phyloP scores from a whole-genome alignment of 2,888 invertebrate genomes.

The Galerucella nymphaeae region DNA sequence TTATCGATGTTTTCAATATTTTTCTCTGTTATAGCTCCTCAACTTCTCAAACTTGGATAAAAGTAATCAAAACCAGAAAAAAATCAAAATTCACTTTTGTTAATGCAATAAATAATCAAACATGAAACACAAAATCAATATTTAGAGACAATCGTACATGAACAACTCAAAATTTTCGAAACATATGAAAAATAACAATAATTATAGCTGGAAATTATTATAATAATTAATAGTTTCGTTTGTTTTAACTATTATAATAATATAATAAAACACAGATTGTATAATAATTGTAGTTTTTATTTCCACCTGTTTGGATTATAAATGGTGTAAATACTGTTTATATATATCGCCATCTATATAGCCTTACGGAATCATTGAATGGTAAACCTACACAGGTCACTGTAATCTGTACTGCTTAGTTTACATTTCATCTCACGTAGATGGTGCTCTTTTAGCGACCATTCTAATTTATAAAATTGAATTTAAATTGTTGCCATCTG shows the following conservation, averaged over 20 bases:
- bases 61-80: conserved; percentile 44
- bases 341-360: background rate
- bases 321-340: background rate
- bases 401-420: no score
- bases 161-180: conserved; percentile 26
- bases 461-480: no score
- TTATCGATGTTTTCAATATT: conserved; percentile 13
- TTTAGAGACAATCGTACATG: conserved; percentile 48
- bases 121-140: conserved; percentile 30
- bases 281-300: conserved; percentile 9
- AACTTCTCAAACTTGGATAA: conserved; percentile 44
- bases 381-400: no score
- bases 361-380: no score
- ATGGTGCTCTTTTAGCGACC: no score
- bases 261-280: conserved; percentile 4
- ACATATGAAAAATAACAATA: background rate
- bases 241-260: conserved; percentile 3
- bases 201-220: background rate
- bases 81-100: conserved; percentile 47
- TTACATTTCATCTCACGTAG: no score
- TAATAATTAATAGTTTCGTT: conserved; percentile 11
- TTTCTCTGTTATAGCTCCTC: conserved; percentile 41
- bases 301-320: background rate
- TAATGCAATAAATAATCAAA: conserved; percentile 18
- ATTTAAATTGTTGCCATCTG: no score